These are phyloP conservation scores for Drosophila ficusphila DNA, from an alignment of 1,140 invertebrate genomes.

Conservation along the genomic window DNA sequence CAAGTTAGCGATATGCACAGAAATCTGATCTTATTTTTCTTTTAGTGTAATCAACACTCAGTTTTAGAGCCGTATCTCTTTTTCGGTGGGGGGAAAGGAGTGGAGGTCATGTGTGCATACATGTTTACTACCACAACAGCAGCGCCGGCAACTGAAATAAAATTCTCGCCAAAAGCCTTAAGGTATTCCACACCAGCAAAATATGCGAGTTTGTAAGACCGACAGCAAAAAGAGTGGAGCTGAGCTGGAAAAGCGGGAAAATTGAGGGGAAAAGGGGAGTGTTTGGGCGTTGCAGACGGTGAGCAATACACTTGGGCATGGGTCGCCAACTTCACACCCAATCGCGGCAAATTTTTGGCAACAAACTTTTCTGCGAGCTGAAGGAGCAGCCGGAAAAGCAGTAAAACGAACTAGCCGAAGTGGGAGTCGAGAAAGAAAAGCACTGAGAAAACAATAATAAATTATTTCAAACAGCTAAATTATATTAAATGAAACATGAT, in stretches of 20 bases:
- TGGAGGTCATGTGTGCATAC: constrained; percentile 7
- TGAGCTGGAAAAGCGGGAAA: constrained; percentile 15
- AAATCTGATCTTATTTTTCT: too few species aligned
- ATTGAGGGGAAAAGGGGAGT: neutral
- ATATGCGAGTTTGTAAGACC: constrained; percentile 68
- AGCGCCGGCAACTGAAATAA: constrained; percentile 67
- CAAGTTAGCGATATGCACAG: too few species aligned
- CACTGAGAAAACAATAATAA: neutral
- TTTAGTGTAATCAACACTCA: constrained; percentile 9
- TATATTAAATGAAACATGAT: too few species aligned
- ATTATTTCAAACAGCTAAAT: too few species aligned
- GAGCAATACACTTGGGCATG: constrained; percentile 16
- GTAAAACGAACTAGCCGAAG: constrained; percentile 34
- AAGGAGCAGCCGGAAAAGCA: constrained; percentile 36
- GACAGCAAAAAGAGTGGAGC: constrained; percentile 13
- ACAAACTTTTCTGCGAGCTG: constrained; percentile 61
- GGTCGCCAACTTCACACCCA: constrained; percentile 75
- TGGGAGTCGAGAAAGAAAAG: constrained; percentile 4
- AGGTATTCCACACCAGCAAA: constrained; percentile 75
- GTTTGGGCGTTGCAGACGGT: neutral
- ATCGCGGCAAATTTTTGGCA: constrained; percentile 80
- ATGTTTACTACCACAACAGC: constrained; percentile 72
- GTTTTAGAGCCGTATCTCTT: constrained; percentile 24
- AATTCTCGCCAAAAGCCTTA: constrained; percentile 73
- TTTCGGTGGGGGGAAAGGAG: neutral